phyloP scores from a whole-genome alignment of 1,140 invertebrate genomes.

The Drosophila kohkoa region DNA sequence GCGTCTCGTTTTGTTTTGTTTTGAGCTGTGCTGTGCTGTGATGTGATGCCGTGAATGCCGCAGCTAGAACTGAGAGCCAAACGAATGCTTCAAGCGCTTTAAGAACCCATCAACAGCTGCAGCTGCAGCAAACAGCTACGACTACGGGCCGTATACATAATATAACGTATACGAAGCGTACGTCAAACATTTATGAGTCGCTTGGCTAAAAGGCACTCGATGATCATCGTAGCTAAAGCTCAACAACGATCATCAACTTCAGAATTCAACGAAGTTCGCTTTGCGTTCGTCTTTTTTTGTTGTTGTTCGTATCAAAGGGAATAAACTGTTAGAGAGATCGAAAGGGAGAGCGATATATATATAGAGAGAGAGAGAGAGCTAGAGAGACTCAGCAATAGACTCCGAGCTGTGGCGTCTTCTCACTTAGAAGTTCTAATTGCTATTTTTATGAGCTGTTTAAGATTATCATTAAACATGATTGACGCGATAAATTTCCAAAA shows the following conservation, averaged over 20 bases:
- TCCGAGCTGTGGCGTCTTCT: background rate
- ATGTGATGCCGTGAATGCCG: constrained; percentile 74
- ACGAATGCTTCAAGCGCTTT: constrained; percentile 59
- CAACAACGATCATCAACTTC: background rate
- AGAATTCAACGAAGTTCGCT: too few relatives aligned
- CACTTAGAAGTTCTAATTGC: background rate
- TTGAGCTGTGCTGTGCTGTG: too few relatives aligned
- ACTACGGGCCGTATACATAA: background rate
- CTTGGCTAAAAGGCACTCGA: too few relatives aligned
- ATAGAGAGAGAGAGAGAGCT: background rate
- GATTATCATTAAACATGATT: background rate
- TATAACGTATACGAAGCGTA: background rate
- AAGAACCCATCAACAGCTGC: constrained; percentile 63
- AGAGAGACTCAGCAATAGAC: background rate
- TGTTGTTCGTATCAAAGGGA: too few relatives aligned
- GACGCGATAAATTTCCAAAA: background rate
- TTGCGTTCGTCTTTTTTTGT: too few relatives aligned
- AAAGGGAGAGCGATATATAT: background rate
- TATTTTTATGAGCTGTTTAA: background rate
- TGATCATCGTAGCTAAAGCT: background rate
- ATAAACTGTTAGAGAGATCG: background rate
- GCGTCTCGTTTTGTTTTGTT: constrained; percentile 28
- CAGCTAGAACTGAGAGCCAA: constrained; percentile 70
- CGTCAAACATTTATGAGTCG: constrained; percentile 1
- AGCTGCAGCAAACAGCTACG: constrained; percentile 6